These are phyloP conservation scores for Apodemia zela DNA, from an alignment of 2,888 invertebrate species.

Conservation along the genomic window DNA sequence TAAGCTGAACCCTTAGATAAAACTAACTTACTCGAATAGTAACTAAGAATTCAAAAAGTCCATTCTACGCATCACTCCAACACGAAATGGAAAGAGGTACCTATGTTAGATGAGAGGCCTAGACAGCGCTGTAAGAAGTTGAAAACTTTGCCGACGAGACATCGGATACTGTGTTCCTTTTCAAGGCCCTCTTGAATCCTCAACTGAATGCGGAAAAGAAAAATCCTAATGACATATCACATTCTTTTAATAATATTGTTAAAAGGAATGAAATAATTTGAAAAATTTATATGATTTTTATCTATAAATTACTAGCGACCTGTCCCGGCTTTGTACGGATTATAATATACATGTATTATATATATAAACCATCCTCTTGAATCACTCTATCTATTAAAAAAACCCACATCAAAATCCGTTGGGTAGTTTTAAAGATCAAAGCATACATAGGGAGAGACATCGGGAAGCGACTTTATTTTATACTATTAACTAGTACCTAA, in stretches of 20 bases:
- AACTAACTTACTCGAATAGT: neutral
- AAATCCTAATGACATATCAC: slow-evolving; percentile 2
- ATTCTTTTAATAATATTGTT: neutral
- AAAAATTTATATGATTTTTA: too few species aligned
- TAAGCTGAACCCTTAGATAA: neutral
- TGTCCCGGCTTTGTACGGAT: too few species aligned
- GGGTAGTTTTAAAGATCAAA: too few species aligned
- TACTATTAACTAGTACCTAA: too few species aligned
- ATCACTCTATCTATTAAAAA: too few species aligned
- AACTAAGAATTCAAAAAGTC: slow-evolving; percentile 1
- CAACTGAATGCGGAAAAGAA: slow-evolving; percentile 8
- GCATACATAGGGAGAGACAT: too few species aligned
- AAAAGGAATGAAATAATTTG: neutral
- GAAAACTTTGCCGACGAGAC: slow-evolving; percentile 20
- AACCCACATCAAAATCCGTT: too few species aligned
- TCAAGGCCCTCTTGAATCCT: slow-evolving; percentile 11
- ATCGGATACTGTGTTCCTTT: slow-evolving; percentile 11
- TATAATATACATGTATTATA: too few species aligned
- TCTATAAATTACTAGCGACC: too few species aligned
- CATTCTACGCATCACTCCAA: slow-evolving; percentile 2
- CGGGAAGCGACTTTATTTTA: too few species aligned
- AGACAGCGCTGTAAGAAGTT: slow-evolving; percentile 17
- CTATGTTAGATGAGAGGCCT: slow-evolving; percentile 12
- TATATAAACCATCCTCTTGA: too few species aligned
- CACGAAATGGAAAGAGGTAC: neutral